Percentiles rank a stretch among this genome's conserved stretches.
These are phyloP conservation scores for Oreortyx pictus DNA, from an alignment of 2,797 vertebrate species.

Conservation along the genomic window DNA sequence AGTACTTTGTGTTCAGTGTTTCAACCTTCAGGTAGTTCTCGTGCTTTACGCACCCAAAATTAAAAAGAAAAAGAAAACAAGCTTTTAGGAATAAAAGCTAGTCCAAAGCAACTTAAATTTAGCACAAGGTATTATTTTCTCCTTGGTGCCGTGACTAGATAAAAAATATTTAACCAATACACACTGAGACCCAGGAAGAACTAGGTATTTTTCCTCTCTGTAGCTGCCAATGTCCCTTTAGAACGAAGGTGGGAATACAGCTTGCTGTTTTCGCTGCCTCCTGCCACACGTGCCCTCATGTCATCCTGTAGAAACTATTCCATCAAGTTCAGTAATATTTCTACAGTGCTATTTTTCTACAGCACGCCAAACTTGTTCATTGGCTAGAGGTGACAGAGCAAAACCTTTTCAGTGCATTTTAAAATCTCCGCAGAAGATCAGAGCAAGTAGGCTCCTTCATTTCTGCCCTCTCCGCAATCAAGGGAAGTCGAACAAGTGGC, in stretches of 20 bases:
- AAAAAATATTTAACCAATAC: neutral
- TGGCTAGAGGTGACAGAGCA: constrained; percentile 24
- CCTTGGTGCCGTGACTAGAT: neutral
- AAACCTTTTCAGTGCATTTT: constrained; percentile 29
- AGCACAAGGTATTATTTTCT: neutral
- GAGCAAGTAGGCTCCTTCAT: neutral
- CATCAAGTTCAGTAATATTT: constrained; percentile 18
- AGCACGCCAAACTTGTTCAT: neutral
- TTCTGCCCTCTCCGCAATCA: constrained; percentile 42
- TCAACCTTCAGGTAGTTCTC: neutral
- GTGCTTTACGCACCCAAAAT: neutral
- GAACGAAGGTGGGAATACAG: neutral
- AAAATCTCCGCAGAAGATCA: constrained; percentile 34
- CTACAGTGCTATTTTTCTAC: constrained; percentile 40
- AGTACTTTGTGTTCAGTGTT: neutral
- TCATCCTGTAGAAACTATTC: constrained; percentile 29
- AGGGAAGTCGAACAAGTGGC: constrained; percentile 10
- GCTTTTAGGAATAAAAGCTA: neutral
- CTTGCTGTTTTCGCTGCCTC: neutral
- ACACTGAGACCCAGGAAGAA: neutral
- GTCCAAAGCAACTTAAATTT: neutral
- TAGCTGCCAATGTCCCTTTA: neutral
- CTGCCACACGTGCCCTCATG: neutral
- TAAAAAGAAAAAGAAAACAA: neutral
- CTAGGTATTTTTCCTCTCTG: neutral